These are phyloP conservation scores for Norana najaformis DNA, from an alignment of 2,888 invertebrate genomes.

Conservation along the genomic window DNA sequence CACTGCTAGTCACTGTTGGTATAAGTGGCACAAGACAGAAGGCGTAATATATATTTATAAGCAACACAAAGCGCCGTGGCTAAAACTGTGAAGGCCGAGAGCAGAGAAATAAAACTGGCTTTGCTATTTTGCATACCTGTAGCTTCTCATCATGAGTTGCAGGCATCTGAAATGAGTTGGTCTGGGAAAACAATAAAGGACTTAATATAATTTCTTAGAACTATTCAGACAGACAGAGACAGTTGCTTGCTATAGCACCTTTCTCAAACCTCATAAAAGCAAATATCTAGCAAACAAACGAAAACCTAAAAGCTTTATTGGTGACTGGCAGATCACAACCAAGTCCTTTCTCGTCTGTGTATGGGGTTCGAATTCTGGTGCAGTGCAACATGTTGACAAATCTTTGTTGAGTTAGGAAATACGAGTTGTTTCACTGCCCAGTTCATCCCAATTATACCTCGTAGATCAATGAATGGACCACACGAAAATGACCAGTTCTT, in stretches of 20 bases:
- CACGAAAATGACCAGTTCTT: too few species aligned
- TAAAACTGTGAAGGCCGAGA: neutral
- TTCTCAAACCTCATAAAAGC: too few species aligned
- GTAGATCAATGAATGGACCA: neutral
- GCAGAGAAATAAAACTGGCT: neutral
- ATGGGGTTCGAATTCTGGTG: neutral
- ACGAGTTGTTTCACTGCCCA: too few species aligned
- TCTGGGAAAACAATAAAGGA: neutral
- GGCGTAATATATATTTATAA: neutral
- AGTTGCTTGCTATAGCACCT: too few species aligned
- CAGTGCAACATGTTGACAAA: neutral
- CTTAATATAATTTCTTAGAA: too few species aligned
- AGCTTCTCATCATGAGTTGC: neutral
- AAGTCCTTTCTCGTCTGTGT: neutral
- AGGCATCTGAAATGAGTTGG: neutral
- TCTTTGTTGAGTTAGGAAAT: too few species aligned
- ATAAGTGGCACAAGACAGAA: neutral
- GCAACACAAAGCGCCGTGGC: neutral
- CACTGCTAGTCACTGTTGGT: neutral
- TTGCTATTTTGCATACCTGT: neutral
- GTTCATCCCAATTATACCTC: too few species aligned
- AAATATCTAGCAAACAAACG: too few species aligned
- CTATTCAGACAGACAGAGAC: too few species aligned
- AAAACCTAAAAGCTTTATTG: neutral
- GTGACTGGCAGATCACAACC: neutral